Conservation (phyloP, 2,797 vertebrate genomes). For the Enteromius thamalakanensis region DNA sequence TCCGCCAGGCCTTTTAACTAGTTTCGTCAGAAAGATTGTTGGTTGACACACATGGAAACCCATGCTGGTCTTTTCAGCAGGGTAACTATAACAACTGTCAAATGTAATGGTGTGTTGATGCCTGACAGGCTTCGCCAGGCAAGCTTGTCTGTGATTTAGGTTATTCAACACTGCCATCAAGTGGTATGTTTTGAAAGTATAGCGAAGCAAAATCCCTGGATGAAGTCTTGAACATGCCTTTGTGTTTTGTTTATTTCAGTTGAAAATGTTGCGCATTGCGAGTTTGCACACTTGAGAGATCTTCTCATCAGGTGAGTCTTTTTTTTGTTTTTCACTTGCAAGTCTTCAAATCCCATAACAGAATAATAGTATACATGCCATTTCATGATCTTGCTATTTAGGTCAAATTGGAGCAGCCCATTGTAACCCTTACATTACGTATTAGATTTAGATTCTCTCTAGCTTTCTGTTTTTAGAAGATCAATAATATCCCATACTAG, state of each 20-base stretch:
- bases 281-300: constrained; percentile 91
- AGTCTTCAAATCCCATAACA: neutral
- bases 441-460: neutral
- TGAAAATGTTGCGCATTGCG: constrained; percentile 91
- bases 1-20: neutral
- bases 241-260: constrained; percentile 76
- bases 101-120: neutral
- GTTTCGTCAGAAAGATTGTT: neutral
- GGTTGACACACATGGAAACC: constrained; percentile 4
- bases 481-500: neutral
- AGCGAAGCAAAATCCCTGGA: neutral
- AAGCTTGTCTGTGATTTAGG: neutral
- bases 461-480: neutral
- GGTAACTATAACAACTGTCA: constrained; percentile 7
- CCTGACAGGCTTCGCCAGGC: neutral
- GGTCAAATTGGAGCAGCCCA: neutral
- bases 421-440: neutral
- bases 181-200: constrained; percentile 41
- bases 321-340: neutral
- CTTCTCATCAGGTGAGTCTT: constrained; percentile 90
- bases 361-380: neutral
- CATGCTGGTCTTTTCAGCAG: constrained; percentile 4
- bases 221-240: neutral
- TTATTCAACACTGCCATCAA: constrained; percentile 59
- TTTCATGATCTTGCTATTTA: neutral